Evolutionary conservation across 1,140 invertebrate species (phyloP), one percentile per base, ranked within the genome.

Genomic region (Cydia strobilella): DNA sequence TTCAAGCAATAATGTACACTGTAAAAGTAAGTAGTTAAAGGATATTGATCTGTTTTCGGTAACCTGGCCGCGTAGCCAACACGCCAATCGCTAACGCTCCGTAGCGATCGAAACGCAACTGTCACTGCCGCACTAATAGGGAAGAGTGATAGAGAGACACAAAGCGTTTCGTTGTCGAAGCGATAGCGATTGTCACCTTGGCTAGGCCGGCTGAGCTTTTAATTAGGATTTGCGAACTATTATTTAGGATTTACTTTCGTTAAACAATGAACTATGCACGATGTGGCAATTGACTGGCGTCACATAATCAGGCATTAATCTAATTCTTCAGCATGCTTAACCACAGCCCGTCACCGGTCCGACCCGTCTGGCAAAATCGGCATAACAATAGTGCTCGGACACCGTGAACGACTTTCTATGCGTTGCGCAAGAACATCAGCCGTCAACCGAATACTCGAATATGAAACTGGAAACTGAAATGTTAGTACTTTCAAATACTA

Each of bases 341-440:
- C 51, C 20, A 59, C 54, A 12, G 54, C 15, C 51, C n/a, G 51
- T 59, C 54, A 59, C 54, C 20, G 54, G 54, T 59, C 20, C 7
- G 20, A 59, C 54, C 54, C 54, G 54, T 59, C 54, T 59, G 54
- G 54, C 54, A 59, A 23, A 59, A 65, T 65, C 63, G 63, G 65
- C 76, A 77, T 39, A 77, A 77, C 72, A 77, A 76, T 74, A 74
- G 75, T 48, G 69, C 69, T 13, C 69, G 27, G 63, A 35, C 69
- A 42, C 35, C 69, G 73, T 76, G 45, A 74, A 74, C 72, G 45
- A 75, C 80, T 82, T 80, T 82, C 78, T 78, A 78, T 31, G 63
- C 54, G 66, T 81, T 81, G 76, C 80, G 76, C 75, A 77, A 73
- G 72, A 66, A 3, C 42, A 45, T 23, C 63, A 20, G 25, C 27